A percentile compares a stretch with the other conserved stretches of the same genome.
Evolutionary conservation across 2,888 invertebrate species (phyloP).

Genomic region (Phyllotreta striolata): DNA sequence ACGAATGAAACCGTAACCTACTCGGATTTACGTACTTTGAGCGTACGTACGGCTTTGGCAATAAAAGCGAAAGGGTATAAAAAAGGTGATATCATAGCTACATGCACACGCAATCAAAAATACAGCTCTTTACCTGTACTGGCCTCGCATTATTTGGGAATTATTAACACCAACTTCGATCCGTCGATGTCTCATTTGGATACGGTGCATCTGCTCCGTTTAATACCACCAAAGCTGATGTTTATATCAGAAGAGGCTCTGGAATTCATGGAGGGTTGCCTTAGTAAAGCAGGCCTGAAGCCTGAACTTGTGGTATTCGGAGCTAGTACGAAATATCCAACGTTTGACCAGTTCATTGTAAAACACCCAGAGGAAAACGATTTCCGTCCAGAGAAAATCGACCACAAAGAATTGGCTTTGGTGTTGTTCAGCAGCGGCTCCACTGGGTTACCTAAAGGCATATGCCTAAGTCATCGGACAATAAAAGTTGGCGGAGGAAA

Average conservation of each 20-base stretch:
- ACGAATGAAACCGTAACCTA: constrained; percentile 31
- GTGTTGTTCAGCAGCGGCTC: constrained; percentile 54
- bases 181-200: constrained; percentile 46
- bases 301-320: constrained; percentile 48
- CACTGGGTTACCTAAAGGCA: constrained; percentile 52
- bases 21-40: constrained; percentile 22
- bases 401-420: constrained; percentile 42
- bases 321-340: constrained; percentile 38
- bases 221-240: constrained; percentile 39
- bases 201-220: constrained; percentile 28
- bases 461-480: constrained; percentile 43
- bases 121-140: constrained; percentile 58
- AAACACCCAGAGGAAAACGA: constrained; percentile 37
- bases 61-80: constrained; percentile 28
- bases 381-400: constrained; percentile 39
- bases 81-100: constrained; percentile 32
- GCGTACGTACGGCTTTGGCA: constrained; percentile 33
- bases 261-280: constrained; percentile 37
- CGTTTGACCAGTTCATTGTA: constrained; percentile 36
- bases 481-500: no score
- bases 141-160: constrained; percentile 62
- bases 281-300: constrained; percentile 35
- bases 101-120: constrained; percentile 33
- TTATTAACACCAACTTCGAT: constrained; percentile 49
- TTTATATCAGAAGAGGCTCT: constrained; percentile 37